Conservation (phyloP, 2,113 vertebrate species). For the Ciconia boyciana region DNA sequence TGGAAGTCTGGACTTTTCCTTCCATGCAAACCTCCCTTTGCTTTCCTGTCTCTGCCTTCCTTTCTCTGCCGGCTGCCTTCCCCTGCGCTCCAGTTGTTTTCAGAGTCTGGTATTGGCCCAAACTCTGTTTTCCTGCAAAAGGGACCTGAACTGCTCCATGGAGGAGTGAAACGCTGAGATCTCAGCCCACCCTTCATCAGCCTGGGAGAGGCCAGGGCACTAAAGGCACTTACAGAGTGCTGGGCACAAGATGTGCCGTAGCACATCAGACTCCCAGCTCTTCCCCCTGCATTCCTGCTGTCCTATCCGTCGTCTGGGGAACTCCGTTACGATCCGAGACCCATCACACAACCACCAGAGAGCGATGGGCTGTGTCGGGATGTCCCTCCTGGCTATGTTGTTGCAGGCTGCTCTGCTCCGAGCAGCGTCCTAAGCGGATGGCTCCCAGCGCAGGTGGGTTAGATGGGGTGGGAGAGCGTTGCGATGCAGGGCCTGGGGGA, state of each 20-base stretch:
- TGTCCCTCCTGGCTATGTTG: too few relatives aligned
- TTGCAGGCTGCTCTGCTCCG: neutral
- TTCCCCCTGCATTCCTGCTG: too few relatives aligned
- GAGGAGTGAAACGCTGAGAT: neutral
- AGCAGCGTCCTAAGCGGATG: neutral
- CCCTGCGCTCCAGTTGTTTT: rapidly evolving
- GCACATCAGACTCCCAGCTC: neutral
- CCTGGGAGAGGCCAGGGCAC: neutral
- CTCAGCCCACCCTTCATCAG: neutral
- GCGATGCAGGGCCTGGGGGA: neutral
- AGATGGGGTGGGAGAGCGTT: rapidly evolving
- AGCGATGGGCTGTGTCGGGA: rapidly evolving
- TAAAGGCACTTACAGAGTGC: rapidly evolving
- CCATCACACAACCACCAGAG: rapidly evolving
- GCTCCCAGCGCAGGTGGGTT: rapidly evolving
- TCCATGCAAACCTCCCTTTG: neutral
- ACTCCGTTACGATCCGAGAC: neutral
- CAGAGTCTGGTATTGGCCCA: neutral
- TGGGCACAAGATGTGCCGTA: neutral
- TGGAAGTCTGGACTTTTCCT: neutral
- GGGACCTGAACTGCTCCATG: too few relatives aligned
- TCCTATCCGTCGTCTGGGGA: neutral
- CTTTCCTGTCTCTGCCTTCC: neutral
- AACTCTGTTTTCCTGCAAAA: neutral
- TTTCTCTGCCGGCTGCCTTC: neutral